Evolutionary conservation across 2,888 invertebrate genomes (phyloP).

Genomic region (Fabriciana adippe): DNA sequence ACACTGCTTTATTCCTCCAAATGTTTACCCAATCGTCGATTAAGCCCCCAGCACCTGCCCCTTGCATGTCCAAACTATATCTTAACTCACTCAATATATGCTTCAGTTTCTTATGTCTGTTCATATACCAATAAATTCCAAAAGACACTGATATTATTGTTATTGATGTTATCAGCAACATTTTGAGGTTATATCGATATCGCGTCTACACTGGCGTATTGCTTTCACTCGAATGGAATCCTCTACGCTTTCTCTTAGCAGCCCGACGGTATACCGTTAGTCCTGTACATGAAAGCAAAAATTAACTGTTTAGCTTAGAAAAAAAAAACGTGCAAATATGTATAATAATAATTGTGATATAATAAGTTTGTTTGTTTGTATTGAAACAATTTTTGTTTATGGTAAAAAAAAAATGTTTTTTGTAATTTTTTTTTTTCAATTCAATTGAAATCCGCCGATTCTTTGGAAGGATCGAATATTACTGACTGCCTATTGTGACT

Average conservation of each 20-base stretch:
- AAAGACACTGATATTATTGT: constrained; percentile 52
- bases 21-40: constrained; percentile 83
- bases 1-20: constrained; percentile 82
- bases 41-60: constrained; percentile 81
- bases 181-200: constrained; percentile 61
- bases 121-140: constrained; percentile 71
- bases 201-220: constrained; percentile 60
- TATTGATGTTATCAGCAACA: constrained; percentile 56
- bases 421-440: background rate
- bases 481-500: constrained; percentile 31
- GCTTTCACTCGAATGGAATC: constrained; percentile 75
- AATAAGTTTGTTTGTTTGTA: no score
- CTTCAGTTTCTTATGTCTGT: constrained; percentile 79
- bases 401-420: background rate
- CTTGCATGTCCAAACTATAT: constrained; percentile 81
- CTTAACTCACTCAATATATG: constrained; percentile 78
- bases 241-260: constrained; percentile 72
- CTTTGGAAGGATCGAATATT: constrained; percentile 26
- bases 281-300: constrained; percentile 44
- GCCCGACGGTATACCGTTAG: constrained; percentile 67
- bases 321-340: constrained; percentile 20
- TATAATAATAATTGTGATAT: no score
- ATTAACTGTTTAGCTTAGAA: constrained; percentile 39
- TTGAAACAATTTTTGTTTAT: background rate
- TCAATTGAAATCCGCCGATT: background rate